Evolutionary conservation across 2,888 invertebrate species (phyloP), one percentile per base, ranked within the genome.

Genomic region (Therioaphis trifolii): DNA sequence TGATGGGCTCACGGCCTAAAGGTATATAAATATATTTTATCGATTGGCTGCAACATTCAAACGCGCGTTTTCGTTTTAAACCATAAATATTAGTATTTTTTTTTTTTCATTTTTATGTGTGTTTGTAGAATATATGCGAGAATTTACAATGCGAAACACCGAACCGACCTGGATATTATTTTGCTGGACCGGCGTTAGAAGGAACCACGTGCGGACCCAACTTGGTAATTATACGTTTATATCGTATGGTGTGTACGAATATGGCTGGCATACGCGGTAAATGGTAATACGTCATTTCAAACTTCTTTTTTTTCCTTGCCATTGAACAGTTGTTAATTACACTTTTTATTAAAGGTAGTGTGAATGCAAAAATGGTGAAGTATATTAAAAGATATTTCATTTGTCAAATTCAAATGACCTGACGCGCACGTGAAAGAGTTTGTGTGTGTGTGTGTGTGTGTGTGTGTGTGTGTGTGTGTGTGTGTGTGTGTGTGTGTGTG

Each of bases 171-270:
- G 94, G 94, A 15, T 93, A 91, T 89, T 94, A 93, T 88, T 92
- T 92, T 88, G 93, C 94, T 1, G 95, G 95, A 0, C 95, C 95
- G 0, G 95, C 95, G n/a, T 89, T 95, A 46, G 94, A 95, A 85
- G 95, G 95, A 68, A 95, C 95, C 0, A 88, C 91, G 27, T 95
- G 95, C 87, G 94, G 93, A 14, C 88, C 88, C 0, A 89, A 90
- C 84, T 92, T 90, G 90, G 93, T 93, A 86, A 89, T 89, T 85
- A 86, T 86, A 14, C 87, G 82, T 21, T 7, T 7, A 7, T 55
- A n/a, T n/a, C 27, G 11, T 5, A 24, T n/a, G n/a, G n/a, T 49
- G 46, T 5, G 2, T 55, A 55, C 9, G 7, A 0, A 55, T 21
- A 21, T 55, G n/a, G n/a, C 18, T 9, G 1, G 27, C 15, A 27